Percentiles rank a stretch among this genome's conserved stretches.
Conservation (phyloP, 2,113 vertebrate species). For the Podiceps cristatus region DNA sequence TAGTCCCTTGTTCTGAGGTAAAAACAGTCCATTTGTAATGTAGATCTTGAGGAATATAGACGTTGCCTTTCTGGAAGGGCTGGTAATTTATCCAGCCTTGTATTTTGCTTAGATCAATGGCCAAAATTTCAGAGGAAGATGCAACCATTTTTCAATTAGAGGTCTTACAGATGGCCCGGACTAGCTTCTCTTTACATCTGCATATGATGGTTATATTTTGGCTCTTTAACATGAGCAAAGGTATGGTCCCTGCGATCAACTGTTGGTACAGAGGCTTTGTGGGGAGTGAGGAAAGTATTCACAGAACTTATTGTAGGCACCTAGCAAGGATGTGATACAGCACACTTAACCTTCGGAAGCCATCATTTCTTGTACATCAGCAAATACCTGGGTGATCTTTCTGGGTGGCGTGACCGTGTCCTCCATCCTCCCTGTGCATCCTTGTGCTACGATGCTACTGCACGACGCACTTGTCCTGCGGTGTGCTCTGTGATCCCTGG, state of each 20-base stretch:
- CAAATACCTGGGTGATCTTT: neutral
- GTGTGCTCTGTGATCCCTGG: neutral
- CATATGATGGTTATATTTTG: rapidly evolving
- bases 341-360: neutral
- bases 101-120: neutral
- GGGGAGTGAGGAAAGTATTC: neutral
- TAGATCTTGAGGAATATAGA: neutral
- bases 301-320: neutral
- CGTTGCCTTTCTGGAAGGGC: neutral
- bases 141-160: neutral
- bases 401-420: neutral
- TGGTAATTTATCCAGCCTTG: neutral
- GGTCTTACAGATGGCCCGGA: neutral
- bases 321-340: neutral
- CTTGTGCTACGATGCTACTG: neutral
- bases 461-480: rapidly evolving
- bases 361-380: neutral
- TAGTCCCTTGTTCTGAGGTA: conserved; percentile 11
- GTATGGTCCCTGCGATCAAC: neutral
- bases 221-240: neutral
- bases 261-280: neutral
- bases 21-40: neutral
- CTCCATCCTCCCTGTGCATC: neutral
- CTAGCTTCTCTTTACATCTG: neutral
- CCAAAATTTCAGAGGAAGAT: neutral